Conservation (phyloP, 2,888 invertebrate genomes). For the Morinoia aosen region DNA sequence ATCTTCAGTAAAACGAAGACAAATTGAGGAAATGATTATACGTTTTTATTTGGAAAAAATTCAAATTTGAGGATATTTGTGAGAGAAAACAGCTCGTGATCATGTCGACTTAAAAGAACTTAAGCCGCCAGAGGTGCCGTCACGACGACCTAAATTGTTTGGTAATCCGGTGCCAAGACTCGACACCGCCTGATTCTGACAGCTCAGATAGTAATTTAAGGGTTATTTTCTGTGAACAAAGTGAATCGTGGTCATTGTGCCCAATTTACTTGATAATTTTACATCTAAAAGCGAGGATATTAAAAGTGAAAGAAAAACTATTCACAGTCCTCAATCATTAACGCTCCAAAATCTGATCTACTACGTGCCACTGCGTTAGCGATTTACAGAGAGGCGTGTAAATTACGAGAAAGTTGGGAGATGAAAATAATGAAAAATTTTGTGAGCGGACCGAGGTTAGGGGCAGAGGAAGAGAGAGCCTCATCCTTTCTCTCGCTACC, state of each 20-base stretch:
- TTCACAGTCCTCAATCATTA: not conserved
- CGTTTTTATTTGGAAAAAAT: too few relatives aligned
- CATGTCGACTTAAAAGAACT: too few relatives aligned
- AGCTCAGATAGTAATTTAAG: not conserved
- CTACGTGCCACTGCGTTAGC: not conserved
- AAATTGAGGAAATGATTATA: too few relatives aligned
- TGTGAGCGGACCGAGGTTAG: not conserved
- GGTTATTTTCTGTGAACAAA: not conserved
- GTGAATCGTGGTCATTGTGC: not conserved
- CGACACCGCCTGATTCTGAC: not conserved
- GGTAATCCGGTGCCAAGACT: not conserved
- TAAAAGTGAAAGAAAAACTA: not conserved
- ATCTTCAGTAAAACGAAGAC: too few relatives aligned
- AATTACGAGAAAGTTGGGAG: not conserved
- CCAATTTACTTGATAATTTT: not conserved
- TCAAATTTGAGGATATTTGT: too few relatives aligned
- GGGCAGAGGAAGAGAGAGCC: not conserved
- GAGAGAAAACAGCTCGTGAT: too few relatives aligned
- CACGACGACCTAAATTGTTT: too few relatives aligned
- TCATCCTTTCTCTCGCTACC: not conserved
- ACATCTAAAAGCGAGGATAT: not conserved
- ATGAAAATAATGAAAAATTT: not conserved
- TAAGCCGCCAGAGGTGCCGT: too few relatives aligned
- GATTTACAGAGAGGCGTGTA: not conserved
- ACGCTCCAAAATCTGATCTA: not conserved